A percentile compares a stretch with the other conserved stretches of the same genome.
These are phyloP conservation scores for Tolmerus cingulatus DNA, from an alignment of 2,888 invertebrate species.

Conservation along the genomic window DNA sequence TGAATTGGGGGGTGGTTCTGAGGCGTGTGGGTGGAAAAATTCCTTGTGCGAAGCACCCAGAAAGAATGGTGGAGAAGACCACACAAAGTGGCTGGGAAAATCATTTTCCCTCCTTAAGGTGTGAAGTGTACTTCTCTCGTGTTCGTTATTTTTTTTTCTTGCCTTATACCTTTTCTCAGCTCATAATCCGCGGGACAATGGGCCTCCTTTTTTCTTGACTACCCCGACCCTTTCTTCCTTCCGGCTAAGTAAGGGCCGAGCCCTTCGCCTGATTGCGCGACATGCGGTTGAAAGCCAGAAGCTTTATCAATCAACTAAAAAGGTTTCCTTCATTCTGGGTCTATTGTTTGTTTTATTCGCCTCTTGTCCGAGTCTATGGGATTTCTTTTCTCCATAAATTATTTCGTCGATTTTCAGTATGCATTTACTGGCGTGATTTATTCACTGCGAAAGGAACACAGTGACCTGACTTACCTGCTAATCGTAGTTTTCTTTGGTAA, in stretches of 20 bases:
- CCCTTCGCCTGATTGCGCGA: slow-evolving; percentile 5
- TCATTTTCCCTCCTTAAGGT: slow-evolving; percentile 1
- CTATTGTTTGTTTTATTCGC: slow-evolving; percentile 16
- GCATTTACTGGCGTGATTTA: slow-evolving; percentile 1
- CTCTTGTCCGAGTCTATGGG: not conserved
- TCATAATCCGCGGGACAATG: slow-evolving; percentile 6
- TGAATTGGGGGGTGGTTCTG: not conserved
- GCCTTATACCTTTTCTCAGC: not conserved
- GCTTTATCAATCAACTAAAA: slow-evolving; percentile 29
- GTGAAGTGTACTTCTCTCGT: not conserved
- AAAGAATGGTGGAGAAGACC: not conserved
- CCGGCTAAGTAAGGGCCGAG: not conserved
- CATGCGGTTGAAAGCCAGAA: slow-evolving; percentile 6
- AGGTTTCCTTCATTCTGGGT: slow-evolving; percentile 8
- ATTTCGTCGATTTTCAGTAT: slow-evolving; percentile 1
- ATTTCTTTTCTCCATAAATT: not conserved
- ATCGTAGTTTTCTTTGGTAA: not conserved
- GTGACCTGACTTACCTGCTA: not conserved
- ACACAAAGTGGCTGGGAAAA: slow-evolving; percentile 1
- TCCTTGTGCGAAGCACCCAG: not conserved
- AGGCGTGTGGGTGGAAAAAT: not conserved
- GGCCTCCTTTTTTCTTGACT: not conserved
- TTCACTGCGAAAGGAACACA: not conserved
- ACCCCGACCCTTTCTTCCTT: not conserved
- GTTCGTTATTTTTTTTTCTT: not conserved